phyloP scores from a whole-genome alignment of 1,140 invertebrate species.

The Pachyrhynchus sulphureomaculatus region DNA sequence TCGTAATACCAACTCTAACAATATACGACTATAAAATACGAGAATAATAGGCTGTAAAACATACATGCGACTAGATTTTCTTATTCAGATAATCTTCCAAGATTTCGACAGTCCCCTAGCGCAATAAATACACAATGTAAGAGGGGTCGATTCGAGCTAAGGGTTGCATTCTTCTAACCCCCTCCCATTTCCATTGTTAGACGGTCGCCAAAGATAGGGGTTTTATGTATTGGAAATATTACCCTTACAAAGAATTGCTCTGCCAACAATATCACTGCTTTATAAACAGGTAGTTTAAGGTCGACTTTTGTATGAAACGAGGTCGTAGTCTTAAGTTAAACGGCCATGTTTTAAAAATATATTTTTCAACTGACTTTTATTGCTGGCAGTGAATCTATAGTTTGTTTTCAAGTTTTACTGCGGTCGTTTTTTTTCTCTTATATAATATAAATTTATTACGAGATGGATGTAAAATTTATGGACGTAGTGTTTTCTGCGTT shows the following conservation, averaged over 20 bases:
- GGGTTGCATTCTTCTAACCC: slow-evolving; percentile 30
- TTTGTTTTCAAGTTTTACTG: slow-evolving; percentile 10
- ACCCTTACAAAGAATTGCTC: slow-evolving; percentile 39
- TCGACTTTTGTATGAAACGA: slow-evolving; percentile 11
- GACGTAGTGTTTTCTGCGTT: background rate
- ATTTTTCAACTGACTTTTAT: slow-evolving; percentile 36
- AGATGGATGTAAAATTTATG: background rate
- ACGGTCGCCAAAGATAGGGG: slow-evolving; percentile 24
- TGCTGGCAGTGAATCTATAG: slow-evolving; percentile 13
- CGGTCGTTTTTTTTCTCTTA: background rate
- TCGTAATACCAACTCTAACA: too few relatives aligned
- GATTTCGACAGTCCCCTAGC: slow-evolving; percentile 21
- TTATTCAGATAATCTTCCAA: slow-evolving; percentile 27
- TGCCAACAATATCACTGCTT: slow-evolving; percentile 7
- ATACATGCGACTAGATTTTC: background rate
- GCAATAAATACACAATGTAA: slow-evolving; percentile 25
- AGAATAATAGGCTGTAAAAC: slow-evolving; percentile 1
- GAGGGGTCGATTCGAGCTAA: slow-evolving; percentile 30
- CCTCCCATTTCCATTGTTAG: slow-evolving; percentile 21
- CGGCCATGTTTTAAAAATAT: slow-evolving; percentile 31
- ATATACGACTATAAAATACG: too few relatives aligned
- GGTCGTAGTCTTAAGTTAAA: slow-evolving; percentile 33
- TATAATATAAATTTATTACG: background rate
- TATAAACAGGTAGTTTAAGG: slow-evolving; percentile 19
- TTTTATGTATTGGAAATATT: slow-evolving; percentile 47